A percentile compares a stretch with the other conserved stretches of the same genome.
phyloP scores from a whole-genome alignment of 2,888 invertebrate genomes.

The Spisula solida region DNA sequence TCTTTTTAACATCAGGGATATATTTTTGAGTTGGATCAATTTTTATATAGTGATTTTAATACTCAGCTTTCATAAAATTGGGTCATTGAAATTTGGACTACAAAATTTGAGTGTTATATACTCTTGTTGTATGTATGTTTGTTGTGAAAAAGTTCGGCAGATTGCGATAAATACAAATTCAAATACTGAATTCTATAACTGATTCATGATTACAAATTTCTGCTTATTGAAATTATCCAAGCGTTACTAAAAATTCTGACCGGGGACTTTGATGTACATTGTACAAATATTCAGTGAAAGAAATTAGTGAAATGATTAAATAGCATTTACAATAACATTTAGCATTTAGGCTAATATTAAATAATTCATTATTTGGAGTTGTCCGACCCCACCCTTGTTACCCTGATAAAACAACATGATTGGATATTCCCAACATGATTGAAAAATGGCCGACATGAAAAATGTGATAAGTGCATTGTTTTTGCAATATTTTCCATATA shows the following conservation, averaged over 20 bases:
- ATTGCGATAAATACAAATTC: not conserved
- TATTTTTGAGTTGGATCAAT: not conserved
- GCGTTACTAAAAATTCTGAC: not conserved
- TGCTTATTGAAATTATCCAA: constrained; percentile 8
- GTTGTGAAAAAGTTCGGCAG: not conserved
- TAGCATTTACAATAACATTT: not conserved
- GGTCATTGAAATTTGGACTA: not conserved
- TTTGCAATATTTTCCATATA: too few relatives aligned
- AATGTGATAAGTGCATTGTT: too few relatives aligned
- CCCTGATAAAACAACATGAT: too few relatives aligned
- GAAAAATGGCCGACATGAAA: too few relatives aligned
- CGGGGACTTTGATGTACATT: constrained; percentile 1
- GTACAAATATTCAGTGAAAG: not conserved
- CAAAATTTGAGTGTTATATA: not conserved
- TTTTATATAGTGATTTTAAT: constrained; percentile 8
- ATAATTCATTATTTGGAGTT: too few relatives aligned
- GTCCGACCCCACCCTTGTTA: too few relatives aligned
- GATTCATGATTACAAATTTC: not conserved
- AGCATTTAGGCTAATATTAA: too few relatives aligned
- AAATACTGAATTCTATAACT: constrained; percentile 16
- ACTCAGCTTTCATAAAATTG: not conserved
- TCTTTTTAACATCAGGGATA: not conserved
- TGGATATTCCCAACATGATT: too few relatives aligned
- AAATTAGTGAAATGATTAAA: not conserved
- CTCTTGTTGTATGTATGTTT: not conserved